Evolutionary conservation across 2,888 invertebrate species (phyloP).

Genomic region (Epinotia nisella): DNA sequence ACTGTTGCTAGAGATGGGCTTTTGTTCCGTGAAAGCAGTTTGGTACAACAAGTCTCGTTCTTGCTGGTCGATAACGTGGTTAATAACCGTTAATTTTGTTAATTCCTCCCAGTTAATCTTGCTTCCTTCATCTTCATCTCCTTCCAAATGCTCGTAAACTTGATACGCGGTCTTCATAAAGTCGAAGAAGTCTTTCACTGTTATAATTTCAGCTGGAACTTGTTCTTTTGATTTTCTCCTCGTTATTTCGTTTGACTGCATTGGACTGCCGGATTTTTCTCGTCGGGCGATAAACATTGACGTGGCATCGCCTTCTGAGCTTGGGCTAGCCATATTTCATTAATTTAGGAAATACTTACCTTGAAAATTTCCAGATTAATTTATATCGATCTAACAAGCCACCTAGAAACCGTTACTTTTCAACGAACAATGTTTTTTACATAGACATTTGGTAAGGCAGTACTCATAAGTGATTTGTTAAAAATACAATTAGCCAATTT

Average conservation of each 20-base stretch:
- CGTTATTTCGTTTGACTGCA: constrained; percentile 58
- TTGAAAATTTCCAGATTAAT: constrained; percentile 18
- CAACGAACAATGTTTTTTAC: constrained; percentile 28
- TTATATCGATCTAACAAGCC: constrained; percentile 56
- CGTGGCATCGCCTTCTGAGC: constrained; percentile 65
- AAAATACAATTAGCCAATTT: constrained; percentile 36
- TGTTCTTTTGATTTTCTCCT: constrained; percentile 62
- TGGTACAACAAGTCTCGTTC: constrained; percentile 76
- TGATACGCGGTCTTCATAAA: constrained; percentile 90
- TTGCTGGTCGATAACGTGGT: constrained; percentile 78
- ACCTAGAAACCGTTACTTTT: constrained; percentile 52
- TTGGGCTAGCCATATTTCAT: constrained; percentile 68
- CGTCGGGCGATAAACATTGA: constrained; percentile 75
- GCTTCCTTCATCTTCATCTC: constrained; percentile 70
- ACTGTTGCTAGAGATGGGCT: constrained; percentile 71
- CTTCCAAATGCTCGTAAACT: constrained; percentile 82
- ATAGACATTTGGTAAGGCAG: constrained; percentile 18
- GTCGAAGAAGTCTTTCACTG: constrained; percentile 88
- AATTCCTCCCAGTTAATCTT: constrained; percentile 83
- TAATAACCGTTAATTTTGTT: constrained; percentile 77
- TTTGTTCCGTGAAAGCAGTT: constrained; percentile 65
- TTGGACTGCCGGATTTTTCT: constrained; percentile 61
- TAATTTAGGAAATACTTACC: constrained; percentile 10
- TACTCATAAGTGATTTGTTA: constrained; percentile 4
- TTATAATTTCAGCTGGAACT: constrained; percentile 85